Evolutionary conservation across 2,113 vertebrate genomes (phyloP), one percentile per base, ranked within the genome.

Genomic region (Onychostruthus taczanowskii): DNA sequence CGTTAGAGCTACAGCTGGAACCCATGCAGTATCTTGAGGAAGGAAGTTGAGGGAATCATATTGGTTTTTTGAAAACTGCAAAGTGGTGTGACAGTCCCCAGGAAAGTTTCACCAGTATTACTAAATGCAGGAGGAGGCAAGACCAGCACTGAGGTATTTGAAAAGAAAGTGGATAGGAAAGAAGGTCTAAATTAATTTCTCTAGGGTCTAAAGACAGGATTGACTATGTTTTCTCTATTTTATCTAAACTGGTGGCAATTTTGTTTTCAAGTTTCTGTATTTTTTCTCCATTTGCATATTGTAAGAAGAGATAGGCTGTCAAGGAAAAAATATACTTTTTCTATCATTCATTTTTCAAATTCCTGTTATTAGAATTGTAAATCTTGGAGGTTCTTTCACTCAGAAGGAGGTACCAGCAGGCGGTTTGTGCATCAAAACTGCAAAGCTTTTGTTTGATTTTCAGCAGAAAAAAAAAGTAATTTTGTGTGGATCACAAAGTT

Each of bases 291-390:
- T 84, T 91, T 91, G 66, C 19, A 31, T 43, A 46, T 78, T 75
- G n/a, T 67, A 28, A 81, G 53, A 66, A 79, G 61, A 47, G 6
- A 68, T 21, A 86, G 12, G 11, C 23, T 86, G 67, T 80, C 67
- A 91, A 66, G 26, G 6, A 69, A 80, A 58, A 33, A 67, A 14
- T 27, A 21, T 2, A 11, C 4, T 59, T 93, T 86, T 82, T 61
- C 28, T 81, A 43, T 39, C 6, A 33, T 59, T 93, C 21, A 6
- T 75, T 79, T 89, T 82, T 50, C 15, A 84, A 89, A 91, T 91
- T 61, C 27, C 27, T 87, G 14, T 50, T 79, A 79, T 93, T 94
- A 83, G 70, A 94, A 90, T 76, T 90, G 78, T 64, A 93, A 91
- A 91, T 87, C 28, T 39, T 78, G 17, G 33, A 56, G 24, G 31